These are phyloP conservation scores for Plutomurus gul DNA, from an alignment of 1,140 invertebrate genomes.

Conservation along the genomic window DNA sequence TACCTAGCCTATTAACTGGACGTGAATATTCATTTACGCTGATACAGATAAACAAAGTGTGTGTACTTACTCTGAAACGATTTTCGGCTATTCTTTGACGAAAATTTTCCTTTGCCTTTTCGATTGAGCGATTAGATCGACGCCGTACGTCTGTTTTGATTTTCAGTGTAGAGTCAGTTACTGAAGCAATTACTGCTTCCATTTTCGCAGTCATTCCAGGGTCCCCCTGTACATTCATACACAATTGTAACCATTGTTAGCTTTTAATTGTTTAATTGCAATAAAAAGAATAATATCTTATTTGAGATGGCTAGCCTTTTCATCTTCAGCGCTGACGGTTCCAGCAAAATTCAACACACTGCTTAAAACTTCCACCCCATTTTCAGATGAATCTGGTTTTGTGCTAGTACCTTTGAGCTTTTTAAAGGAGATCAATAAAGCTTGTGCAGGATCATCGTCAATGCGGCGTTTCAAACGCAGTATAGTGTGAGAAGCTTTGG, in stretches of 20 bases:
- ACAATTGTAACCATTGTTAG: neutral
- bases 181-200: neutral
- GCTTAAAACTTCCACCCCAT: neutral
- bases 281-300: neutral
- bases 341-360: conserved; percentile 21
- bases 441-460: conserved; percentile 32
- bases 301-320: neutral
- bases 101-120: conserved; percentile 11
- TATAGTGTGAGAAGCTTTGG: neutral
- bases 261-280: neutral
- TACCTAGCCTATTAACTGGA: too few species aligned
- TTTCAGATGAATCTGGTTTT: neutral
- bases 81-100: neutral
- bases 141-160: neutral
- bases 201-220: neutral
- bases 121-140: neutral
- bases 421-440: conserved; percentile 29
- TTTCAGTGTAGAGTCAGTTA: neutral
- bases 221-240: neutral
- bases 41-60: neutral
- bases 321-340: neutral
- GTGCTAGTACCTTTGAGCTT: neutral
- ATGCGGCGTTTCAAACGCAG: conserved; percentile 29
- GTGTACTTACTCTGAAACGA: conserved; percentile 8
- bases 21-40: too few species aligned